Conservation (phyloP, 1,140 invertebrate species). For the Telenomus remus region DNA sequence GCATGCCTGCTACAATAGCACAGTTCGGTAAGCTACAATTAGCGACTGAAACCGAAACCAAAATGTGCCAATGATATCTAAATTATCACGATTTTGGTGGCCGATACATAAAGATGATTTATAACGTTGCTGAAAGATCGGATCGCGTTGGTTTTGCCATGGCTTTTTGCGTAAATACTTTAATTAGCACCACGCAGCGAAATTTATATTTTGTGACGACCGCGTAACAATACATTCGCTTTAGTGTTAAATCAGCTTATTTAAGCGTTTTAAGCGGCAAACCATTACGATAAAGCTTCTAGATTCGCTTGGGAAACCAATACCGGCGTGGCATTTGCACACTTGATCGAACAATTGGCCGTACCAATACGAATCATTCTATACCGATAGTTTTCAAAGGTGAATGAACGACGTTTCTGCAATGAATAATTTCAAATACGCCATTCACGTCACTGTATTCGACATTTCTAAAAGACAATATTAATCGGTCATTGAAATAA, state of each 20-base stretch:
- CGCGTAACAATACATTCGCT: slow-evolving; percentile 34
- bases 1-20: slow-evolving; percentile 42
- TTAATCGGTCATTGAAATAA: slow-evolving; percentile 21
- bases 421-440: slow-evolving; percentile 52
- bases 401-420: slow-evolving; percentile 38
- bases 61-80: slow-evolving; percentile 44
- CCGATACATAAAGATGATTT: too few species aligned
- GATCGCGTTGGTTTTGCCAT: too few species aligned
- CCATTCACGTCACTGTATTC: slow-evolving; percentile 46
- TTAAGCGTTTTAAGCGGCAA: slow-evolving; percentile 48
- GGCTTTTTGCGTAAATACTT: background rate
- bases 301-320: slow-evolving; percentile 46
- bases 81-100: slow-evolving; percentile 23
- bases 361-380: slow-evolving; percentile 49
- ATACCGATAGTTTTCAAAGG: slow-evolving; percentile 47
- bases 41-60: slow-evolving; percentile 41
- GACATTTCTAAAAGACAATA: slow-evolving; percentile 53
- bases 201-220: slow-evolving; percentile 11
- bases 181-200: background rate
- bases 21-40: slow-evolving; percentile 42
- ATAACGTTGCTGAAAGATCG: too few species aligned
- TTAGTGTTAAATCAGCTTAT: slow-evolving; percentile 48
- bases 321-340: slow-evolving; percentile 38
- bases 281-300: slow-evolving; percentile 44
- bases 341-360: slow-evolving; percentile 56